Evolutionary conservation across 2,797 vertebrate genomes (phyloP), one percentile per base, ranked within the genome.

Genomic region (Staurois parvus): DNA sequence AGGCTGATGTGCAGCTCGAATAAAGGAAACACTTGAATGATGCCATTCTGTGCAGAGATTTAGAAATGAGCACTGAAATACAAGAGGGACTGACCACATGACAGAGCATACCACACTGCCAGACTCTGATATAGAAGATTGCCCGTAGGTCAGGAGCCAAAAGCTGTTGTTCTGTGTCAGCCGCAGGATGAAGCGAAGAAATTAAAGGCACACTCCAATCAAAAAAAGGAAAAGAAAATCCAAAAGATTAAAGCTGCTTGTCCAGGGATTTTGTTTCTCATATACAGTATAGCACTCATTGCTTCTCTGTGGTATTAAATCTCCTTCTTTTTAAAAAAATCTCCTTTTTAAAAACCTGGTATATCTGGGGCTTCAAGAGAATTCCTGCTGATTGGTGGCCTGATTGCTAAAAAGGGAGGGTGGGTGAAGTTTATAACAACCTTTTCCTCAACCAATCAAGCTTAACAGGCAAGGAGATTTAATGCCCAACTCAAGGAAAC

Each of bases 21-120:
- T 81, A 81, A 81, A 81, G 52, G 48, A 72, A 80, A 59, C 67
- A 59, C 48, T 80, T 72, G 45, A 80, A 80, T 26, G 24, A 45
- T 15, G 30, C 67, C 52, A 70, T 59, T 70, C 67, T 34, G 30
- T 30, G 52, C 26, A 48, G 67, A 34, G 34, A 81, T 81, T 81
- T 72, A 69, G 56, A 81, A 81, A 81, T 62, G 79, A 81, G 70
- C 56, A n/a, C 26, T 28, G 79, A 56, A 81, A 81, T 62, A 34
- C 79, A 72, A 81, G 79, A 37, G 79, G 79, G 79, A 72, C 37
- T 79, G 76, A 79, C 30, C 79, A 29, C 79, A 81, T 72, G 68
- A 81, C 79, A 72, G 13, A 62, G 68, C 68, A 15, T 52, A 72
- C 30, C 68, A 62, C n/a, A 56, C 68, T 81, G 79, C 79, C 79